phyloP scores from a whole-genome alignment of 2,797 vertebrate species.

The Orestias chungarensis region DNA sequence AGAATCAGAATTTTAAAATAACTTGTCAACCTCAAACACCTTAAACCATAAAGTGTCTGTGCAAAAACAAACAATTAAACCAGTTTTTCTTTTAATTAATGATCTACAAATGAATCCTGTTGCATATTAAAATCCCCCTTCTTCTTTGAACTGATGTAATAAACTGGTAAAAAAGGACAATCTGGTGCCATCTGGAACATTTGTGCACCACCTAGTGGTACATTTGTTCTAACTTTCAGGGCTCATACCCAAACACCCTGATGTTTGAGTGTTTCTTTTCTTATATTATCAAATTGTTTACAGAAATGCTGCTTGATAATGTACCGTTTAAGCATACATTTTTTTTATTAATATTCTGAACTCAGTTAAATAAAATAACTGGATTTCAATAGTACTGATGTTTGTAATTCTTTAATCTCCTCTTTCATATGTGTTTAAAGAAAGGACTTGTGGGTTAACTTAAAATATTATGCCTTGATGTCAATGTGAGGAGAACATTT shows the following conservation, averaged over 20 bases:
- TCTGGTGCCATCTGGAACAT: constrained; percentile 14
- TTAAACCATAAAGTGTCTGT: neutral
- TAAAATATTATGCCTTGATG: no score
- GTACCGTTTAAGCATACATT: neutral
- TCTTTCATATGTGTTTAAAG: no score
- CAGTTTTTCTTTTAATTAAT: neutral
- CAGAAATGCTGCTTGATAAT: no score
- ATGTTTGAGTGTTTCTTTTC: neutral
- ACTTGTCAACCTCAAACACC: neutral
- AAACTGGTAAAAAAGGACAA: constrained; percentile 2
- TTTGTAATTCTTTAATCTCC: no score
- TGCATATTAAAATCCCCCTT: neutral
- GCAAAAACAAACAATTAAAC: neutral
- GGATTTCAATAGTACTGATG: no score
- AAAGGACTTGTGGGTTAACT: no score
- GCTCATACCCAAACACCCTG: neutral
- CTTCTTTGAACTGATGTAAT: constrained; percentile 21
- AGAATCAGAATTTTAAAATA: neutral
- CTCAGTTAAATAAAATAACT: no score
- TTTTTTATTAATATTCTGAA: neutral
- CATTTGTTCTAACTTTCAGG: neutral
- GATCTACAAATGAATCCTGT: neutral
- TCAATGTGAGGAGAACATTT: no score
- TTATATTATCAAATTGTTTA: no score
- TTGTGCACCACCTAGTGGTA: constrained; percentile 46